A percentile compares a stretch with the other conserved stretches of the same genome.
Conservation (phyloP, 2,888 invertebrate genomes). For the Caenorhabditis japonica region DNA sequence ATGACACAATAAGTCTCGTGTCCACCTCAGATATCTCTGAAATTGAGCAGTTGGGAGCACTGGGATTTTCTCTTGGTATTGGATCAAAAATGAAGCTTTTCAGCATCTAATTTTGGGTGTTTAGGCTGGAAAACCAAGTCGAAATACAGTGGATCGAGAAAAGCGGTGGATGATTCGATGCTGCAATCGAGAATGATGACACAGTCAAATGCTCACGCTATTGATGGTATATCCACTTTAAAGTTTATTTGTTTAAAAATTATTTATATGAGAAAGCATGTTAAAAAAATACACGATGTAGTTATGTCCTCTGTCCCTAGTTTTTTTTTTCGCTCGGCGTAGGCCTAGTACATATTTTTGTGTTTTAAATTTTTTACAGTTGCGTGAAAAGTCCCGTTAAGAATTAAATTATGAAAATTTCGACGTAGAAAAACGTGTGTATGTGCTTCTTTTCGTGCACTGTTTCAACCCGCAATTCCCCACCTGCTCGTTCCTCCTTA, state of each 20-base stretch:
- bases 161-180: slow-evolving; percentile 58
- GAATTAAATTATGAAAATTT: too few relatives aligned
- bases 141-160: slow-evolving; percentile 50
- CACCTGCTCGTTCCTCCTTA: background rate
- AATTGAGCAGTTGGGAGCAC: slow-evolving; percentile 71
- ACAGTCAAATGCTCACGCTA: slow-evolving; percentile 19
- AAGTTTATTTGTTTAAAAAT: too few relatives aligned
- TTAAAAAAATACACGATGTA: background rate
- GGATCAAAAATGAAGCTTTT: background rate
- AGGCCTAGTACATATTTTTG: too few relatives aligned
- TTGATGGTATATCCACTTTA: slow-evolving; percentile 39
- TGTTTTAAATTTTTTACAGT: too few relatives aligned
- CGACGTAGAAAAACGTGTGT: too few relatives aligned
- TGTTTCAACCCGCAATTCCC: background rate
- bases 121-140: slow-evolving; percentile 57
- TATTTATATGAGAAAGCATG: slow-evolving; percentile 11
- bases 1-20: slow-evolving; percentile 71
- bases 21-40: slow-evolving; percentile 74
- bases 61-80: slow-evolving; percentile 70
- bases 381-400: too few relatives aligned
- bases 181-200: slow-evolving; percentile 49
- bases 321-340: too few relatives aligned
- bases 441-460: too few relatives aligned
- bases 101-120: too few relatives aligned
- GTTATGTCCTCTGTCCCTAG: background rate